phyloP scores from a whole-genome alignment of 2,888 invertebrate genomes.

The Cephonodes hylas region DNA sequence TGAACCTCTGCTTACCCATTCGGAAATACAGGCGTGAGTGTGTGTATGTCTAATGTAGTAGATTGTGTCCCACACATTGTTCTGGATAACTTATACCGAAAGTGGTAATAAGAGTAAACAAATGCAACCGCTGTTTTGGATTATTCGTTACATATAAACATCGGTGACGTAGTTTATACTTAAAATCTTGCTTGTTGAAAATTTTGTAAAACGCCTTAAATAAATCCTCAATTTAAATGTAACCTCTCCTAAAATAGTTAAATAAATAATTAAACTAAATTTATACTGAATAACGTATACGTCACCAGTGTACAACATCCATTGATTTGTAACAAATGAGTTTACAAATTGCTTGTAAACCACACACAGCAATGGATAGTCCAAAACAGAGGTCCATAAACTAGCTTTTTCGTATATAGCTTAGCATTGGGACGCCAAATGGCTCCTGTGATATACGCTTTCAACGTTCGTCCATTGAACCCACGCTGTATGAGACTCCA shows the following conservation, averaged over 20 bases:
- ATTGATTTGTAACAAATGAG: background rate
- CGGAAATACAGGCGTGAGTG: too few species aligned
- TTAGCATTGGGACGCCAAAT: slow-evolving; percentile 58
- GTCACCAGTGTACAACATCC: background rate
- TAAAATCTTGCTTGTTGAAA: background rate
- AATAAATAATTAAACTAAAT: background rate
- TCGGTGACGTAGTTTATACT: background rate
- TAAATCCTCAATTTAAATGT: background rate
- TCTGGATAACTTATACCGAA: slow-evolving; percentile 79
- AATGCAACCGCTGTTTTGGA: slow-evolving; percentile 17
- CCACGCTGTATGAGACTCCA: slow-evolving; percentile 45
- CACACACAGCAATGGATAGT: slow-evolving; percentile 21
- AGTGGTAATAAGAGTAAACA: slow-evolving; percentile 59
- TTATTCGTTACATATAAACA: background rate
- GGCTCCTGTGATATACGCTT: slow-evolving; percentile 78
- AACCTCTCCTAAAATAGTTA: background rate
- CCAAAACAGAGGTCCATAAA: slow-evolving; percentile 34
- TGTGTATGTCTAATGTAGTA: too few species aligned
- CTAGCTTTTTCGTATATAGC: slow-evolving; percentile 47
- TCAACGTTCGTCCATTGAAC: slow-evolving; percentile 74
- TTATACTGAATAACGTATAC: background rate
- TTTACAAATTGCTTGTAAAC: background rate
- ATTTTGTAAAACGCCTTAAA: background rate
- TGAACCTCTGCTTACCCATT: too few species aligned
- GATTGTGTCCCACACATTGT: slow-evolving; percentile 59